phyloP scores from a whole-genome alignment of 2,888 invertebrate species.

The Nymphalis c-album region DNA sequence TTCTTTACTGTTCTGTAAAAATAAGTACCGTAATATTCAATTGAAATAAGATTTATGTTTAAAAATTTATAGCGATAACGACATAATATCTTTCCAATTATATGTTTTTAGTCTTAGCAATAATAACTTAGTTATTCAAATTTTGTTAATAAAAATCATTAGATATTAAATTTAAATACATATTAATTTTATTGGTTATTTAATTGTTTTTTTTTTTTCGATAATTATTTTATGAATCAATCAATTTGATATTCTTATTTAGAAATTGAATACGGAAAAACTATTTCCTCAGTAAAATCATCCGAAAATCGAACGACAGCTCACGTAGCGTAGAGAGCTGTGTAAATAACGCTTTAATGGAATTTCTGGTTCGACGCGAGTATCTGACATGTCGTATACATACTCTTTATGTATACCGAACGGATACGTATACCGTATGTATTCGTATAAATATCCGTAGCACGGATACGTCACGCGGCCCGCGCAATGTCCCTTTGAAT shows the following conservation, averaged over 20 bases:
- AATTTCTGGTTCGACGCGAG: constrained; percentile 62
- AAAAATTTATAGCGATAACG: neutral
- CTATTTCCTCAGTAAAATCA: constrained; percentile 40
- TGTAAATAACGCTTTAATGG: constrained; percentile 75
- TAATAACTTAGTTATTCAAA: too few relatives aligned
- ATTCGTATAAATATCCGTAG: constrained; percentile 37
- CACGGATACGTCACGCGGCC: constrained; percentile 50
- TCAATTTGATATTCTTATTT: constrained; percentile 1
- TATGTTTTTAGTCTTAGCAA: neutral
- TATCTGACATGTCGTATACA: constrained; percentile 38
- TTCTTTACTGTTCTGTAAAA: constrained; percentile 2
- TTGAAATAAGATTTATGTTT: constrained; percentile 1
- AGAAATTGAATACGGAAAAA: constrained; percentile 17
- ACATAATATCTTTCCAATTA: neutral
- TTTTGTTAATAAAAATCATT: too few relatives aligned
- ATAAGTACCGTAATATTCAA: neutral
- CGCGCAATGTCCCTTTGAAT: constrained; percentile 51
- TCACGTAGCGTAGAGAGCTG: constrained; percentile 60
- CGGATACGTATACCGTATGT: constrained; percentile 15
- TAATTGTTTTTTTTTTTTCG: neutral
- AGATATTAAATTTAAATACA: too few relatives aligned
- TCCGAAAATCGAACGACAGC: constrained; percentile 45
- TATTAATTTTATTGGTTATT: too few relatives aligned
- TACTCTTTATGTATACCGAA: neutral
- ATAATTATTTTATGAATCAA: neutral